Evolutionary conservation across 2,888 invertebrate genomes (phyloP).

Genomic region (Clanis bilineata): DNA sequence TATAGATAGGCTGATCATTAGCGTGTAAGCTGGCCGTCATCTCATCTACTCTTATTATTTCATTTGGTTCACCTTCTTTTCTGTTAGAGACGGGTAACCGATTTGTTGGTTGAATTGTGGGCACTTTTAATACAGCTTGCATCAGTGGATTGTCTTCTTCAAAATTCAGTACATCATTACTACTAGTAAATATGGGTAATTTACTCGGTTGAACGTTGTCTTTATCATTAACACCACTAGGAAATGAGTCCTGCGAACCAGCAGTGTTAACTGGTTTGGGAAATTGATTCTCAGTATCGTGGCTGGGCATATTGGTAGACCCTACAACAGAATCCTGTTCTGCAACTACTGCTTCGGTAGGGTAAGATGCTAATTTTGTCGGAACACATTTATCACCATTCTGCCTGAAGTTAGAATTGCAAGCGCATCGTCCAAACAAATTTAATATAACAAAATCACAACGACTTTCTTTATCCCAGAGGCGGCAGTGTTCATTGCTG

Average conservation of each 20-base stretch:
- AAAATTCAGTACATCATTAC: slow-evolving; percentile 66
- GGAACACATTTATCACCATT: slow-evolving; percentile 84
- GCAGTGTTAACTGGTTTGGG: slow-evolving; percentile 29
- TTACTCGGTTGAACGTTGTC: slow-evolving; percentile 65
- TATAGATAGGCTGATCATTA: slow-evolving; percentile 74
- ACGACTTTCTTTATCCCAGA: slow-evolving; percentile 91
- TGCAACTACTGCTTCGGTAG: slow-evolving; percentile 66
- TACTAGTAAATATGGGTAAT: slow-evolving; percentile 56
- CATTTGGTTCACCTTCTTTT: slow-evolving; percentile 69
- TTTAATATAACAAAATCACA: slow-evolving; percentile 95
- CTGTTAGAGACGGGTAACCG: slow-evolving; percentile 57
- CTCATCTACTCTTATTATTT: slow-evolving; percentile 65
- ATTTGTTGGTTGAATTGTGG: slow-evolving; percentile 61
- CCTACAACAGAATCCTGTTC: slow-evolving; percentile 57
- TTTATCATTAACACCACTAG: slow-evolving; percentile 23
- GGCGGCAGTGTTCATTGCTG: slow-evolving; percentile 93
- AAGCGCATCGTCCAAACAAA: slow-evolving; percentile 93
- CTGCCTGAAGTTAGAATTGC: slow-evolving; percentile 86
- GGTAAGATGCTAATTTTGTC: slow-evolving; percentile 52
- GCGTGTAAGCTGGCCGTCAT: slow-evolving; percentile 75
- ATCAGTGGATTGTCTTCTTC: slow-evolving; percentile 70
- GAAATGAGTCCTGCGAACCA: slow-evolving; percentile 21
- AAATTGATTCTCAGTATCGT: slow-evolving; percentile 40
- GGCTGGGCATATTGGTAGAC: slow-evolving; percentile 41
- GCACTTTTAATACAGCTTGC: slow-evolving; percentile 71